Evolutionary conservation across 2,888 invertebrate species (phyloP).

Genomic region (Dicranocentrus wangi): DNA sequence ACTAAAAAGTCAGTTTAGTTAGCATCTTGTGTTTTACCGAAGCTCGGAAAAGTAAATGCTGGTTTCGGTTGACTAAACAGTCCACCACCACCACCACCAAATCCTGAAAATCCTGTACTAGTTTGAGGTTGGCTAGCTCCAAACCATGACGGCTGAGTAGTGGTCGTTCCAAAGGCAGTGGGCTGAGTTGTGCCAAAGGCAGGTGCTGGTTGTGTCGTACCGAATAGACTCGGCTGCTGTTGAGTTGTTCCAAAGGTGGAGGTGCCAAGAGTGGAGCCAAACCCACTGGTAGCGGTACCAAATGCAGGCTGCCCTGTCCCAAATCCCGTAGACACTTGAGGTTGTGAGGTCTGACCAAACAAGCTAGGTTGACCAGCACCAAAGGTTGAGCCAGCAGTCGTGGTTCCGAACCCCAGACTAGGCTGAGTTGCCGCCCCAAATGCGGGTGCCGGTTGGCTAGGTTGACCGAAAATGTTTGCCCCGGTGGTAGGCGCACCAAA

Average conservation of each 20-base stretch:
- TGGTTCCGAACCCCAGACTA: neutral
- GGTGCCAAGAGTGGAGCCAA: neutral
- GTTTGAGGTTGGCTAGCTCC: conserved; percentile 23
- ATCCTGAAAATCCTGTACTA: neutral
- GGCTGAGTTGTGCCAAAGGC: conserved; percentile 63
- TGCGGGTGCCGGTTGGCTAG: neutral
- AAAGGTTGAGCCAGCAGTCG: neutral
- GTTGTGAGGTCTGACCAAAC: too few relatives aligned
- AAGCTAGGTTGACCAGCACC: neutral
- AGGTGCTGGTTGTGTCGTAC: neutral
- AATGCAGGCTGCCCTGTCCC: too few relatives aligned
- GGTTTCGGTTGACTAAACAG: conserved; percentile 20
- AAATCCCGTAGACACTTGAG: too few relatives aligned
- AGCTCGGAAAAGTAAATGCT: neutral
- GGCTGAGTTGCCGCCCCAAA: conserved; percentile 2
- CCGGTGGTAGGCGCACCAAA: conserved; percentile 2
- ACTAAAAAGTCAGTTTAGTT: too few relatives aligned
- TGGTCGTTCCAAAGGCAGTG: conserved; percentile 75
- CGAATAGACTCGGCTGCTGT: conserved; percentile 19
- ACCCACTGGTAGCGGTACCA: neutral
- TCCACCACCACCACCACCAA: conserved; percentile 13
- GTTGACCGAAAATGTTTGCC: neutral
- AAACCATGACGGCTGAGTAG: conserved; percentile 23
- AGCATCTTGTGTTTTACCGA: neutral
- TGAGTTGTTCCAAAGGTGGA: neutral